phyloP scores from a whole-genome alignment of 2,113 vertebrate genomes.

The Rhinolophus ferrumequinum region DNA sequence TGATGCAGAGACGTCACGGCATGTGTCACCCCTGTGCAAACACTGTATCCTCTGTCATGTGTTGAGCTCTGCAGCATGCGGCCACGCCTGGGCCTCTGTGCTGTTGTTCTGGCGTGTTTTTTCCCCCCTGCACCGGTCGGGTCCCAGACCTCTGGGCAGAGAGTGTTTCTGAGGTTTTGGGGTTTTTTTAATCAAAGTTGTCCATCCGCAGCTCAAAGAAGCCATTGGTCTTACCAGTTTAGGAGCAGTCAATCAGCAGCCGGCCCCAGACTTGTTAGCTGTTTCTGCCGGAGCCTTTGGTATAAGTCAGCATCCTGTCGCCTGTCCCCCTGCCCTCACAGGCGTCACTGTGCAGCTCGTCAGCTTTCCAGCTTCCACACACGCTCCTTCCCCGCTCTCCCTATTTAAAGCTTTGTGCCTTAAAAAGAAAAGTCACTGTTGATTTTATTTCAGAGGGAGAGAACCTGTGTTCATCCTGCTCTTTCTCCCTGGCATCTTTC shows the following conservation, averaged over 20 bases:
- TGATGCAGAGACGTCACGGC: background rate
- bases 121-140: background rate
- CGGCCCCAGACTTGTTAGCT: background rate
- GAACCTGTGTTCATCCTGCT: background rate
- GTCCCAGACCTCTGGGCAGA: background rate
- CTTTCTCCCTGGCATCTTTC: background rate
- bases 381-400: background rate
- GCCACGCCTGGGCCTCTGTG: background rate
- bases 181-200: background rate
- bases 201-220: background rate
- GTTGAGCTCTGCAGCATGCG: fast-evolving
- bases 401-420: background rate
- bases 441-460: background rate
- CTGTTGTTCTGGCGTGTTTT: background rate
- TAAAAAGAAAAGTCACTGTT: background rate
- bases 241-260: no score
- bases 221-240: background rate
- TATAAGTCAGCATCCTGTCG: background rate
- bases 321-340: no score
- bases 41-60: background rate
- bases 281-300: background rate
- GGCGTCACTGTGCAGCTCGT: background rate
- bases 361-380: background rate
- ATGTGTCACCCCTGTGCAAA: background rate
- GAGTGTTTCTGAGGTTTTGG: background rate